Base-by-base conservation (phyloP, 1,140 invertebrate genomes). In the Pteromalus puparum region DNA sequence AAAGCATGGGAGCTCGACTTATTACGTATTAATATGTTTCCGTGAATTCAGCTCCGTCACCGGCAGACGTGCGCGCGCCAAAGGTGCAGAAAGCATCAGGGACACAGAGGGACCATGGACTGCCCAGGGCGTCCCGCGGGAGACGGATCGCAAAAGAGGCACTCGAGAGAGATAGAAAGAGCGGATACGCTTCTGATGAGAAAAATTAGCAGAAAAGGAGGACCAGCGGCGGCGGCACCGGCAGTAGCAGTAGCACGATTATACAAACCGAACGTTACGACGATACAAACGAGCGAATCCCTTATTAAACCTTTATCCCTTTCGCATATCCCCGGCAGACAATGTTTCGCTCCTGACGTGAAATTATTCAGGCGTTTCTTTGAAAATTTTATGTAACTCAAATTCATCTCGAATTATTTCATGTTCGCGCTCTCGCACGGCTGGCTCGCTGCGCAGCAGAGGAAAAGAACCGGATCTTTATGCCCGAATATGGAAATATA, bases 101-200 rank as follows among this genome's bases (percentile, higher is more conserved):
- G 87, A 87, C 81, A 86, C 53, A 82, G 81, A 84, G 82, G 85
- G 84, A 84, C 79, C 79, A 81, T 42, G 83, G 83, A 84, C 85
- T 88, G 88, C 87, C 87, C 86, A 87, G 65, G 88, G 87, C 89
- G 88, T 91, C 90, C 88, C 91, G 83, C 83, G 90, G 88, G 90
- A 91, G 86, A 89, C 87, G 85, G 13, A 24, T 74, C 74, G 83
- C 85, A 85, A 86, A 80, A 81, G 42, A 70, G 46, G 38, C 84
- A 70, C 70, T 61, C 68, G 80, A 81, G 78, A 70, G 83, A 85
- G 73, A 84, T 74, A 42, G 34, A 18, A 21, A 15, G 75, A 61
- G 77, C 18, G 34, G 77, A 68, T 82, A 65, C 53, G 83, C 21
- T 30, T 30, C 72, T 81, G 73, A 85, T 85, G 83, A 85, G 78